Evolutionary conservation across 92 coral and sea anemone species (phyloP).

Genomic region (Palythoa grandis): DNA sequence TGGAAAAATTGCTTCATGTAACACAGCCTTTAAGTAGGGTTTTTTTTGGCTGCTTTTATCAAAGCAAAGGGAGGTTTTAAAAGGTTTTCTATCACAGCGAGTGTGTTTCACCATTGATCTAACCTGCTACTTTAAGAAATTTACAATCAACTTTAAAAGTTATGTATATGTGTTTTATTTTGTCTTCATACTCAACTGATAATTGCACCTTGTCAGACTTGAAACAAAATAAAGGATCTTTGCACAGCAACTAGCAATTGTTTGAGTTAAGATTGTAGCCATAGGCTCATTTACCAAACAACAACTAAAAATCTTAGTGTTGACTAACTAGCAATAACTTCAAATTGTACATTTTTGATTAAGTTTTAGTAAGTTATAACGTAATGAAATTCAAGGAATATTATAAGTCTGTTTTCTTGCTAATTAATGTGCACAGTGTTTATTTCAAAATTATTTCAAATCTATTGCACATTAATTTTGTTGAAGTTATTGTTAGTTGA

Average conservation of each 20-base stretch:
- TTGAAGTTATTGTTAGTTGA: not conserved
- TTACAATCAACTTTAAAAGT: no score
- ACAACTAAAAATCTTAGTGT: not conserved
- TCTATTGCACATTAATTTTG: not conserved
- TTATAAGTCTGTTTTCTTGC: not conserved
- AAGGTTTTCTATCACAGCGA: no score
- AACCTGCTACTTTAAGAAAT: no score
- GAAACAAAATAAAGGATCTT: not conserved
- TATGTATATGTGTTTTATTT: not conserved
- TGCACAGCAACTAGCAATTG: not conserved
- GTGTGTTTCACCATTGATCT: no score
- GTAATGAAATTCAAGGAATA: not conserved
- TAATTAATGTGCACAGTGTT: not conserved
- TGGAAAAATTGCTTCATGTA: no score
- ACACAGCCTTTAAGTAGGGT: no score
- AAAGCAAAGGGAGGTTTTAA: no score
- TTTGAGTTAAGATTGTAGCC: not conserved
- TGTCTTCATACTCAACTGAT: constrained; percentile 9
- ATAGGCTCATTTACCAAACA: not conserved
- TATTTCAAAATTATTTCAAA: not conserved
- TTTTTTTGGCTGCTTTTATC: no score
- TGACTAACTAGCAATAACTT: not conserved
- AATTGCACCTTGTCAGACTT: not conserved
- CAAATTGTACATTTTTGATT: not conserved
- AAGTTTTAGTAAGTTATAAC: no score